Evolutionary conservation across 2,888 invertebrate genomes (phyloP), one percentile per base, ranked within the genome.

Genomic region (Ophion ventricosus): DNA sequence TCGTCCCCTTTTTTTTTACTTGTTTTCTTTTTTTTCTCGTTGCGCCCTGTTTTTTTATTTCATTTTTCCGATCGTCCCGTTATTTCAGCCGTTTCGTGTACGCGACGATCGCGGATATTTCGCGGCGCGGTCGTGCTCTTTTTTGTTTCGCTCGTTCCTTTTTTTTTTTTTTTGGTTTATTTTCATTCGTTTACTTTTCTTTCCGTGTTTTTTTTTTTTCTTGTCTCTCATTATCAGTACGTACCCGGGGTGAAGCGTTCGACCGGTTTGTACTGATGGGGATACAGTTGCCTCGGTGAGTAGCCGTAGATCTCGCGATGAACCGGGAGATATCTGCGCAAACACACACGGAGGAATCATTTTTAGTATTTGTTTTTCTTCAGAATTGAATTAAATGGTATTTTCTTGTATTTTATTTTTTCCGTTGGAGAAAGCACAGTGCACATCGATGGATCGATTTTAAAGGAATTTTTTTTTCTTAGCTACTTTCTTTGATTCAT

Each of bases 271-370:
- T 97, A 97, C 95, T 97, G 97, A 95, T 97, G 97, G 92, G 97
- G 96, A 94, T 97, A 97, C 95, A 98, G 96, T 93, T 96, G 95
- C 94, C 97, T 96, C 90, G 98, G 98, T 90, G 97, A 97, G 94
- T 98, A 97, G 87, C 98, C 98, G 94, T 98, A 98, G 92, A 96
- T 96, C 93, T 98, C 97, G 93, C 98, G 96, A 94, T 97, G 97
- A 91, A 98, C 96, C 90, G 98, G 98, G 94, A 97, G 95, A 95
- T 98, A 98, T 94, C 93, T 93, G 79, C 59, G 86, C 83, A 67
- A 67, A 77, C 81, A 67, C 67, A 63, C 11, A 59, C 10, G 57
- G 23, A 49, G 14, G 17, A 49, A 61, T 26, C n/a, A 35, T 35
- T 11, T 35, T 54, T 74, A 29, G 63, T 72, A 61, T 67, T 25